Evolutionary conservation across 1,140 invertebrate species (phyloP).

Genomic region (Phenacoccus solenopsis): DNA sequence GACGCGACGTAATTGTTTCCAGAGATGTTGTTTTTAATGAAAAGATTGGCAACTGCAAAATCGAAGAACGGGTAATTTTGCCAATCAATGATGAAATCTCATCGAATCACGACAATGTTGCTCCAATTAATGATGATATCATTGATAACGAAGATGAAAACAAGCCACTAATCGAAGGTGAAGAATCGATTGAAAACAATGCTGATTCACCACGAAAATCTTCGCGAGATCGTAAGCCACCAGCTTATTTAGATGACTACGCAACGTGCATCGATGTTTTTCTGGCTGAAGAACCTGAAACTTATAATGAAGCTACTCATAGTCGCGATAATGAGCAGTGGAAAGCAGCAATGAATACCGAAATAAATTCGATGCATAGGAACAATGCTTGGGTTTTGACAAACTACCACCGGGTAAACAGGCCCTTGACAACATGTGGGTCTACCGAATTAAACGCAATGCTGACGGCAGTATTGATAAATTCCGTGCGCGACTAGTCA

Average conservation of each 20-base stretch:
- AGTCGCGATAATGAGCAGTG: slow-evolving; percentile 28
- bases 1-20: slow-evolving; percentile 14
- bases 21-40: slow-evolving; percentile 23
- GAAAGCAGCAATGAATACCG: slow-evolving; percentile 29
- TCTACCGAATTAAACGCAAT: background rate
- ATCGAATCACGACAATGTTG: too few species aligned
- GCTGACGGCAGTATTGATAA: background rate
- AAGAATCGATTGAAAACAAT: too few species aligned
- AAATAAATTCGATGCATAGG: slow-evolving; percentile 30
- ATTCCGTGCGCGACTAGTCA: slow-evolving; percentile 25
- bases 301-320: slow-evolving; percentile 31
- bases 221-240: background rate
- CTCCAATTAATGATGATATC: too few species aligned
- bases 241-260: background rate
- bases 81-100: background rate
- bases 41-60: slow-evolving; percentile 4
- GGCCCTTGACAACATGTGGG: background rate
- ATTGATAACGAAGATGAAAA: too few species aligned
- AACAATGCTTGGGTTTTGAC: slow-evolving; percentile 22
- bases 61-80: background rate
- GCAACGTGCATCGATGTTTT: background rate
- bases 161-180: too few species aligned
- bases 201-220: too few species aligned
- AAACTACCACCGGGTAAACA: background rate
- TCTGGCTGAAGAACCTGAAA: slow-evolving; percentile 23